Evolutionary conservation across 2,113 vertebrate species (phyloP).

Genomic region (Proteles cristata): DNA sequence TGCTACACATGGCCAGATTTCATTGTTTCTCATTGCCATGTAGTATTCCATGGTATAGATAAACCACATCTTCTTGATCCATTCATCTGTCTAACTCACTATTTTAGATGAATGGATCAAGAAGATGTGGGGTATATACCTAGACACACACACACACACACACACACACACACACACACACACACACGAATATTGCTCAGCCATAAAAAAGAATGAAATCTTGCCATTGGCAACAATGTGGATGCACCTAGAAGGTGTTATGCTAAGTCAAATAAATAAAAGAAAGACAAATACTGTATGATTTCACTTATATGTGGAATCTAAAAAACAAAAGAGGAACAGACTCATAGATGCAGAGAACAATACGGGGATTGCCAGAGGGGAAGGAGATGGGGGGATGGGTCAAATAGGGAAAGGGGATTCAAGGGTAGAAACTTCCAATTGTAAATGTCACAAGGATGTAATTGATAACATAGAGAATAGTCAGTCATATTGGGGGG

Average conservation of each 20-base stretch:
- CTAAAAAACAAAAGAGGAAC: background rate
- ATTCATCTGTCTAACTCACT: background rate
- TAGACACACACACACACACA: background rate
- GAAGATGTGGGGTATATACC: background rate
- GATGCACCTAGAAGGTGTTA: background rate
- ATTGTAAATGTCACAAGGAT: background rate
- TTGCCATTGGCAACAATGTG: background rate
- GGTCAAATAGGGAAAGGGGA: background rate
- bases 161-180: background rate
- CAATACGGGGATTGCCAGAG: background rate
- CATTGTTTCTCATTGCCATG: too few relatives aligned
- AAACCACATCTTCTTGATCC: too few relatives aligned
- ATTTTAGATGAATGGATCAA: background rate
- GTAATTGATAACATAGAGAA: background rate
- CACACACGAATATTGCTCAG: background rate
- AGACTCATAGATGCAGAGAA: background rate
- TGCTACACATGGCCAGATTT: too few relatives aligned
- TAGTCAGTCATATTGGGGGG: background rate
- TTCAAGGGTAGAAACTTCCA: background rate
- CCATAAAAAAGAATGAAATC: background rate
- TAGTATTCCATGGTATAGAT: too few relatives aligned
- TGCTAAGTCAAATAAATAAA: background rate
- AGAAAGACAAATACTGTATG: background rate
- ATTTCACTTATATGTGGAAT: background rate
- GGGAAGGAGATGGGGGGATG: background rate